These are phyloP conservation scores for Drosophila sulfurigaster DNA, from an alignment of 1,140 invertebrate genomes.

Conservation along the genomic window DNA sequence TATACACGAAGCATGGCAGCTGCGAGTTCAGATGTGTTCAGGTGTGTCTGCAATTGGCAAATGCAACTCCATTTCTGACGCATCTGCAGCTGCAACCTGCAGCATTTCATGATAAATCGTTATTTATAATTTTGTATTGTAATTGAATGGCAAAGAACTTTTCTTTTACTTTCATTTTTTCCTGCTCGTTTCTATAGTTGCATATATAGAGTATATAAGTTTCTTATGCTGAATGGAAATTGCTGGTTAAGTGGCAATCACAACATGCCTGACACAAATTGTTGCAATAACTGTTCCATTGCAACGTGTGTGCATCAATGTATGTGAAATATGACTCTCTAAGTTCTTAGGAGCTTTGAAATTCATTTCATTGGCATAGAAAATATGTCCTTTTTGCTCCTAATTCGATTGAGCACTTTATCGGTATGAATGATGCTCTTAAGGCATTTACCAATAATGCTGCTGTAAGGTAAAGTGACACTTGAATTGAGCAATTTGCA, in stretches of 20 bases:
- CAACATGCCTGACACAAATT: conserved; percentile 7
- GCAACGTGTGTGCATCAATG: neutral
- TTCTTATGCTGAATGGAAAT: conserved; percentile 30
- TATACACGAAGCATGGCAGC: conserved; percentile 17
- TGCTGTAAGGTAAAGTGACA: neutral
- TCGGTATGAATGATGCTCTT: neutral
- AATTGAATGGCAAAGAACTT: conserved; percentile 49
- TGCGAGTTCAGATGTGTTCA: conserved; percentile 57
- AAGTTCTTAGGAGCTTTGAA: conserved; percentile 12
- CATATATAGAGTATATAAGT: too few species aligned
- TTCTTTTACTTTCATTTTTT: conserved; percentile 13
- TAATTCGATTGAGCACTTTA: neutral
- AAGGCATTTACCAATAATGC: neutral
- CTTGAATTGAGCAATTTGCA: neutral
- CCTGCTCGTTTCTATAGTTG: neutral
- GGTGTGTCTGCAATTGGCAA: conserved; percentile 79
- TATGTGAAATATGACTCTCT: neutral
- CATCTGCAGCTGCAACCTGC: conserved; percentile 30
- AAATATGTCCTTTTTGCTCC: neutral
- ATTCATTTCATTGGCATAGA: conserved; percentile 1
- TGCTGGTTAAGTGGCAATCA: conserved; percentile 52
- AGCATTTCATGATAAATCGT: conserved; percentile 74
- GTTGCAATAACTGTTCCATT: conserved; percentile 19
- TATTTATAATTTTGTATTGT: conserved; percentile 80
- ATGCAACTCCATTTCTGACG: conserved; percentile 57